A percentile compares a stretch with the other conserved stretches of the same genome.
These are phyloP conservation scores for Acleris cristana DNA, from an alignment of 2,888 invertebrate species.

Conservation along the genomic window DNA sequence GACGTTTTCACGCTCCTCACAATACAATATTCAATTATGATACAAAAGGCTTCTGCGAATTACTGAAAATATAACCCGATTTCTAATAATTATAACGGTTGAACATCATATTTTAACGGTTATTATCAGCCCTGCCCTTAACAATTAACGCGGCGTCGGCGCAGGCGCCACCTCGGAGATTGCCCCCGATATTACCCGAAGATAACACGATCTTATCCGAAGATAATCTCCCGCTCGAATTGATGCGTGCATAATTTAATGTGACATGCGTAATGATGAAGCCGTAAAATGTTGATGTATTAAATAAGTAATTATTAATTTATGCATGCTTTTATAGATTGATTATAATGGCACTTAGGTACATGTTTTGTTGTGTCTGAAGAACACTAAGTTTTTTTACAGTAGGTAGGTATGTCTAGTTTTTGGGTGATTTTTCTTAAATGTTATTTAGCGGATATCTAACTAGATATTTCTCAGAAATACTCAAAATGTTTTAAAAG, in stretches of 20 bases:
- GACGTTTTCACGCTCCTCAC: too few species aligned
- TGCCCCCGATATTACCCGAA: constrained; percentile 1
- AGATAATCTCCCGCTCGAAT: constrained; percentile 13
- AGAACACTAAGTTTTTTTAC: too few species aligned
- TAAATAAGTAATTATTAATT: constrained; percentile 15
- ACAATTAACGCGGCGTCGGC: constrained; percentile 23
- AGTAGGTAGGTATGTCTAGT: too few species aligned
- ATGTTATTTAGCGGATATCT: too few species aligned
- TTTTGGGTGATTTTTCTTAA: too few species aligned
- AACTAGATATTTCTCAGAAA: too few species aligned
- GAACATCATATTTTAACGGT: too few species aligned
- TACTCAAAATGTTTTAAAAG: too few species aligned
- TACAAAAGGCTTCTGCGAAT: too few species aligned
- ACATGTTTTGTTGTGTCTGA: neutral
- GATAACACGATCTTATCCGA: constrained; percentile 7
- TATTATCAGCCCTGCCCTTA: constrained; percentile 14
- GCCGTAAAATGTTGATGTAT: constrained; percentile 16
- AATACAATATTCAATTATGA: too few species aligned
- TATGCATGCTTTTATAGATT: constrained; percentile 13
- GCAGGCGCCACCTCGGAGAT: constrained; percentile 21
- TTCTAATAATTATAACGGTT: too few species aligned
- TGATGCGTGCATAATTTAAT: constrained; percentile 12
- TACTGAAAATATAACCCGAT: too few species aligned
- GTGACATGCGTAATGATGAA: constrained; percentile 30
- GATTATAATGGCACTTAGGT: neutral